Evolutionary conservation across 2,113 vertebrate genomes (phyloP).

Genomic region (Trinectes maculatus): DNA sequence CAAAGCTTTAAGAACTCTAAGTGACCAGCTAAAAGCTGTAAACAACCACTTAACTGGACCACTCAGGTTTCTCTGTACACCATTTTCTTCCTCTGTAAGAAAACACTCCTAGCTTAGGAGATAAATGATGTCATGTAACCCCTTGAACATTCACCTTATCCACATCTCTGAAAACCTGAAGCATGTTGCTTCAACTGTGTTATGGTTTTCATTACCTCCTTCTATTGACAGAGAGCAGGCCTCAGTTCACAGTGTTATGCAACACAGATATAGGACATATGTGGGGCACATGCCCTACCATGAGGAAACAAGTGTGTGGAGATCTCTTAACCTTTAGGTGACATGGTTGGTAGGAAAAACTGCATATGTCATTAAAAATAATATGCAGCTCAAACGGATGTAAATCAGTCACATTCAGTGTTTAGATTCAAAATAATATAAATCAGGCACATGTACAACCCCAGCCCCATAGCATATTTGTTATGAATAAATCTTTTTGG

Average conservation of each 20-base stretch:
- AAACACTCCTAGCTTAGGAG: conserved; percentile 24
- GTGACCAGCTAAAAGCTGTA: conserved; percentile 13
- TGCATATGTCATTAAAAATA: conserved; percentile 3
- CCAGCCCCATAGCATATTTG: no score
- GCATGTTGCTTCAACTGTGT: conserved; percentile 25
- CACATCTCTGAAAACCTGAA: conserved; percentile 24
- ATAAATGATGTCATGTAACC: conserved; percentile 46
- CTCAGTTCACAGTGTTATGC: conserved; percentile 35
- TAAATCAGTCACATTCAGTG: background rate
- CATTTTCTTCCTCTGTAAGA: conserved; percentile 1
- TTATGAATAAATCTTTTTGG: background rate
- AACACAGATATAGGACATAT: conserved; percentile 51
- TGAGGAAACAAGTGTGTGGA: conserved; percentile 19
- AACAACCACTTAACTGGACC: conserved; percentile 16
- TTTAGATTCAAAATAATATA: no score
- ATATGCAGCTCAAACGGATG: background rate
- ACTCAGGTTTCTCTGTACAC: conserved; percentile 10
- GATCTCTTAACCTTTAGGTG: conserved; percentile 24
- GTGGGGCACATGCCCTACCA: conserved; percentile 49
- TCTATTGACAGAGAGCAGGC: conserved; percentile 49
- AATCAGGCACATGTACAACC: no score
- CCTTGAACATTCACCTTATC: conserved; percentile 45
- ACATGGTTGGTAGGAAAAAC: background rate
- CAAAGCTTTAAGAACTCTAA: conserved; percentile 22
- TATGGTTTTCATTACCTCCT: conserved; percentile 59